Evolutionary conservation across 2,888 invertebrate species (phyloP).

Genomic region (Eurytoma californica): DNA sequence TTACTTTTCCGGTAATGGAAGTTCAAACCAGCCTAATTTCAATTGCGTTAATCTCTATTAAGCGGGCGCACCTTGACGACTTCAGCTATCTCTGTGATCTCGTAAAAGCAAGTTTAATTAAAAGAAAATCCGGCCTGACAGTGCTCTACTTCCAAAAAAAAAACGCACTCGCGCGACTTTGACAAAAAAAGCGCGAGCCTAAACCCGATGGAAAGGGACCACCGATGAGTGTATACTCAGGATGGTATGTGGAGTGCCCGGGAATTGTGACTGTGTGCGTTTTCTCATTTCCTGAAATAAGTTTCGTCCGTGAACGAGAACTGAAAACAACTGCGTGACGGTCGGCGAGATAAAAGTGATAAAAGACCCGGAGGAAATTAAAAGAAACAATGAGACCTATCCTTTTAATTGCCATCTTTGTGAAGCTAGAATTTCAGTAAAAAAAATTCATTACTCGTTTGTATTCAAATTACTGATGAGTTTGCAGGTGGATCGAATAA

Average conservation of each 20-base stretch:
- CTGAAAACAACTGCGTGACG: neutral
- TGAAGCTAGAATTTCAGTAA: too few species aligned
- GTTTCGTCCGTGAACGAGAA: slow-evolving; percentile 3
- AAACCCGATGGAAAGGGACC: neutral
- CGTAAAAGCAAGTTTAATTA: slow-evolving; percentile 33
- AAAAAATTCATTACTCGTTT: too few species aligned
- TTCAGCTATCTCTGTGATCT: neutral
- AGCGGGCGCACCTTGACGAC: too few species aligned
- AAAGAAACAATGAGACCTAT: slow-evolving; percentile 10
- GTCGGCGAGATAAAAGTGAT: neutral
- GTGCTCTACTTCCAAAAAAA: neutral
- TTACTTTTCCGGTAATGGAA: neutral
- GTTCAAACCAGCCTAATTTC: slow-evolving; percentile 17
- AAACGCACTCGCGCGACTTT: neutral
- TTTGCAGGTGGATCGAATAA: too few species aligned
- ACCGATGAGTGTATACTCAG: neutral
- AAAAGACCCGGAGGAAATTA: slow-evolving; percentile 22
- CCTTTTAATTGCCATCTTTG: too few species aligned
- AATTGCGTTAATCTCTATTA: slow-evolving; percentile 3
- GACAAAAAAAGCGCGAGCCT: neutral
- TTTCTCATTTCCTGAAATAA: slow-evolving; percentile 34
- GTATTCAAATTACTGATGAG: too few species aligned
- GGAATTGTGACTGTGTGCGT: neutral
- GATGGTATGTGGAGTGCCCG: neutral
- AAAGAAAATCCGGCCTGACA: slow-evolving; percentile 6